Evolutionary conservation across 2,888 invertebrate genomes (phyloP).

Genomic region (Acanthacorydalis orientalis): DNA sequence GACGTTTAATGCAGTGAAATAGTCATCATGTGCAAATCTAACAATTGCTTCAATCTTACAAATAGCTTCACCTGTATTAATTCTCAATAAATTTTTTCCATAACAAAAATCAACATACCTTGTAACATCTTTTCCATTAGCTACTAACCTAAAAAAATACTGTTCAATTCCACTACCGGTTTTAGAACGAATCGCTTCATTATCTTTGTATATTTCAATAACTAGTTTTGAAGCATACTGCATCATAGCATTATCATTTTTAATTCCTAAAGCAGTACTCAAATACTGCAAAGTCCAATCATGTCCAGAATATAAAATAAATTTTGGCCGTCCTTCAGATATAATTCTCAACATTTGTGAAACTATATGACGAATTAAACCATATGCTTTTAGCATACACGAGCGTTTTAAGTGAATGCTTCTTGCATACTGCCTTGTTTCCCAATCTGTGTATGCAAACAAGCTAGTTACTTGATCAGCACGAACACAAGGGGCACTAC

Average conservation of each 20-base stretch:
- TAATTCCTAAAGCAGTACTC: constrained; percentile 60
- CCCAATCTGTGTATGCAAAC: constrained; percentile 71
- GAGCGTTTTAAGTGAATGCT: constrained; percentile 40
- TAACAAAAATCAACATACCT: constrained; percentile 66
- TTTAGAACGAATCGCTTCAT: constrained; percentile 26
- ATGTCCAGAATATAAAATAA: constrained; percentile 56
- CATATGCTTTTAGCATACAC: constrained; percentile 63
- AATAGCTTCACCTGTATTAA: constrained; percentile 37
- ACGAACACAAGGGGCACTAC: constrained; percentile 38
- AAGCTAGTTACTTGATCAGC: constrained; percentile 59
- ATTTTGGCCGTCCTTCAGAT: constrained; percentile 53
- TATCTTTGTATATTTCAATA: constrained; percentile 71
- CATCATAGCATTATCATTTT: constrained; percentile 46
- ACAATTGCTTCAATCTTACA: constrained; percentile 81
- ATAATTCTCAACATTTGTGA: constrained; percentile 69
- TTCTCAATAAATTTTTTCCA: constrained; percentile 33
- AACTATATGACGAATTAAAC: constrained; percentile 65
- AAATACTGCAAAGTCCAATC: constrained; percentile 80
- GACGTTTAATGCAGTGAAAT: constrained; percentile 67
- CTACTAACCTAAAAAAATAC: constrained; percentile 67
- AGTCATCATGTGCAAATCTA: constrained; percentile 74
- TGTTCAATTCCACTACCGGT: constrained; percentile 35
- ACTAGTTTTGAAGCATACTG: constrained; percentile 76
- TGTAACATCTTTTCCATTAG: constrained; percentile 78
- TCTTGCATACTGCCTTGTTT: constrained; percentile 42